Evolutionary conservation across 2,888 invertebrate genomes (phyloP).

Genomic region (Uloborus plumipes): DNA sequence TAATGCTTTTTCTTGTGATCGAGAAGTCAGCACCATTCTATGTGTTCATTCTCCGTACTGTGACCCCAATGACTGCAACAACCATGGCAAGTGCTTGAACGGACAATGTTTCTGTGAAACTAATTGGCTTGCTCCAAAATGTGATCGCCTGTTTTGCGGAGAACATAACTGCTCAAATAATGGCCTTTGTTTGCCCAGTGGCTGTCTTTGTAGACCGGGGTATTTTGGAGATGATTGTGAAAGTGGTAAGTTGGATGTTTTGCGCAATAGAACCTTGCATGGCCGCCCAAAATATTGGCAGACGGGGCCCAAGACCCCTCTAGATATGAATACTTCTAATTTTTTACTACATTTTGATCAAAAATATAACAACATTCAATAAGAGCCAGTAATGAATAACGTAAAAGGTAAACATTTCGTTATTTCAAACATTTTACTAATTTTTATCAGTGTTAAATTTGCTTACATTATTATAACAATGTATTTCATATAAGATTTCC

Average conservation of each 20-base stretch:
- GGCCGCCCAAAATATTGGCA: too few species aligned
- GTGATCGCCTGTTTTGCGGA: constrained; percentile 69
- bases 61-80: constrained; percentile 68
- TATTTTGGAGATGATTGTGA: constrained; percentile 69
- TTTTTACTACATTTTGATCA: too few species aligned
- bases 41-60: constrained; percentile 70
- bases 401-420: too few species aligned
- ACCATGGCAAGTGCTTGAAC: constrained; percentile 69
- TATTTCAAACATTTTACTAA: too few species aligned
- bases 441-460: too few species aligned
- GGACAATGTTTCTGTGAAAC: constrained; percentile 70
- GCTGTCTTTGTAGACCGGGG: constrained; percentile 70
- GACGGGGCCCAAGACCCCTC: too few species aligned
- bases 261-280: too few species aligned
- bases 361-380: too few species aligned
- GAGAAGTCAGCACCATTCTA: constrained; percentile 70
- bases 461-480: too few species aligned
- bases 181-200: constrained; percentile 70
- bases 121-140: constrained; percentile 69
- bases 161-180: constrained; percentile 68
- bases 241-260: constrained; percentile 66
- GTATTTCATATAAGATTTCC: too few species aligned
- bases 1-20: constrained; percentile 68
- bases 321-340: too few species aligned
- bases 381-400: too few species aligned